These are phyloP conservation scores for Malacoraja senta DNA, from an alignment of 2,797 vertebrate genomes.

Conservation along the genomic window DNA sequence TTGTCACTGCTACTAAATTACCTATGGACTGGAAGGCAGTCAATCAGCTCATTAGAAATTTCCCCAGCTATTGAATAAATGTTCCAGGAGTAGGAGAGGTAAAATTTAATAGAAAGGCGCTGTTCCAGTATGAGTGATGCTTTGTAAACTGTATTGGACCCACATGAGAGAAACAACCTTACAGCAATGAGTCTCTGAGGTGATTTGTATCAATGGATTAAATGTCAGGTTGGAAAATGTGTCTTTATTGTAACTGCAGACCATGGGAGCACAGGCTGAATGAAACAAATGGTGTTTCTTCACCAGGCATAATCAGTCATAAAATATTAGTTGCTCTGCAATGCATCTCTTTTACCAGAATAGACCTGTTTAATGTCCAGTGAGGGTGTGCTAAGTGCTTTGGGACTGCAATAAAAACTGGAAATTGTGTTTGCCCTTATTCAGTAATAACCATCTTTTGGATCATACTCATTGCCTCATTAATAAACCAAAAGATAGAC, in stretches of 20 bases:
- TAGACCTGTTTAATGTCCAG: neutral
- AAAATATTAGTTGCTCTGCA: neutral
- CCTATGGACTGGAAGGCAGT: neutral
- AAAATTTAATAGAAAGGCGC: neutral
- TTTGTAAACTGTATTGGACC: neutral
- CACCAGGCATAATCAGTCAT: slow-evolving; percentile 27
- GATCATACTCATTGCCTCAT: neutral
- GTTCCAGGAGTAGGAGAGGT: neutral
- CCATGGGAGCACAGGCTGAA: neutral
- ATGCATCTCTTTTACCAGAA: neutral
- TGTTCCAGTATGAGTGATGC: slow-evolving; percentile 31
- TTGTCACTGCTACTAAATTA: neutral
- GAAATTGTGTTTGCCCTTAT: neutral
- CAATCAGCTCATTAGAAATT: slow-evolving; percentile 29
- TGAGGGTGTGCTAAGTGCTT: neutral
- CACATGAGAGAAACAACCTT: slow-evolving; percentile 19
- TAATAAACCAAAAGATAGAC: neutral
- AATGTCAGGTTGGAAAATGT: slow-evolving; percentile 34
- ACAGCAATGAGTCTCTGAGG: slow-evolving; percentile 29
- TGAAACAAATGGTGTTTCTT: neutral
- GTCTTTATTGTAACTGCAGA: slow-evolving; percentile 28
- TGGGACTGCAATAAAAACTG: neutral
- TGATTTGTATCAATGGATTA: slow-evolving; percentile 39
- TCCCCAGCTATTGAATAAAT: neutral
- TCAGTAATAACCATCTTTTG: neutral